A percentile compares a stretch with the other conserved stretches of the same genome.
These are phyloP conservation scores for Ibycter americanus DNA, from an alignment of 2,797 vertebrate genomes.

Conservation along the genomic window DNA sequence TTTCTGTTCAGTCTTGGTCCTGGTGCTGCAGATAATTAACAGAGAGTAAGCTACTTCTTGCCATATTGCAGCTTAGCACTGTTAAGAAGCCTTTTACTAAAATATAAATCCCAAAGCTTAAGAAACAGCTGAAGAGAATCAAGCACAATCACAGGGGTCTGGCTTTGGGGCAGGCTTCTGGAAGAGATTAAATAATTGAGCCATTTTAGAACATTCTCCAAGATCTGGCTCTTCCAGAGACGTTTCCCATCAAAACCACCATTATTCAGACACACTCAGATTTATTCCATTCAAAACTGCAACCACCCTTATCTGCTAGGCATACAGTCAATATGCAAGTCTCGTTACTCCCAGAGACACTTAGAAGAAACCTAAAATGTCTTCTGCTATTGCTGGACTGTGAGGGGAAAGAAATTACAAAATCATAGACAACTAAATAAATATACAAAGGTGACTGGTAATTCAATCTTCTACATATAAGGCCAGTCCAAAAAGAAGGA, in stretches of 20 bases:
- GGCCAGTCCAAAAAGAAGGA: not conserved
- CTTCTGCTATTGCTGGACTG: not conserved
- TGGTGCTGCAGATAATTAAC: not conserved
- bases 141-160: not conserved
- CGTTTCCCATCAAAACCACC: not conserved
- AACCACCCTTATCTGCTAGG: not conserved
- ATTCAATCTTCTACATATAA: not conserved
- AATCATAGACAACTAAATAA: not conserved
- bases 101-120: not conserved
- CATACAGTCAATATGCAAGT: not conserved
- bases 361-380: not conserved
- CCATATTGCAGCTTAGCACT: not conserved
- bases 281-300: not conserved
- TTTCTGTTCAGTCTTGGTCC: not conserved
- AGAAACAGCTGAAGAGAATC: not conserved
- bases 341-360: not conserved
- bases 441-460: not conserved
- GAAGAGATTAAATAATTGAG: not conserved
- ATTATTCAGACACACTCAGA: not conserved
- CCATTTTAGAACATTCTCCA: not conserved
- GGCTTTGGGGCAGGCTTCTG: not conserved
- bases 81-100: not conserved
- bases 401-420: not conserved
- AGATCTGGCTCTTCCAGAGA: not conserved
- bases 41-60: not conserved